phyloP scores from a whole-genome alignment of 2,888 invertebrate genomes.

The Patella depressa region DNA sequence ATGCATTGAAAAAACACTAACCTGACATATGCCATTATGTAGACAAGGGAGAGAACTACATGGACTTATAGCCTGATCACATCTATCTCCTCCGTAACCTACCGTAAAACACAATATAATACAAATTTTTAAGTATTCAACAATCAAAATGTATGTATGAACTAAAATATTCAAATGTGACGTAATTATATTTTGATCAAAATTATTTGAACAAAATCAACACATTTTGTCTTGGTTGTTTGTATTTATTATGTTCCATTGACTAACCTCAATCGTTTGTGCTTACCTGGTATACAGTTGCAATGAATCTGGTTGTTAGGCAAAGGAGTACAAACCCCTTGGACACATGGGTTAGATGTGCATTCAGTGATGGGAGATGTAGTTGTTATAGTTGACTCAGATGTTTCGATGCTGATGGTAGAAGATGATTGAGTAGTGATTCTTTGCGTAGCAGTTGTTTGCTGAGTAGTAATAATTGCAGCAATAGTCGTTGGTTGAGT shows the following conservation, averaged over 20 bases:
- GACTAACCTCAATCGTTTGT: too few relatives aligned
- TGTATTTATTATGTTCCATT: too few relatives aligned
- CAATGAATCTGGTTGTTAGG: slow-evolving; percentile 47
- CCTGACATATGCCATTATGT: slow-evolving; percentile 68
- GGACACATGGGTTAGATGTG: slow-evolving; percentile 48
- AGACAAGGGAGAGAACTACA: slow-evolving; percentile 74
- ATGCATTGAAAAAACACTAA: slow-evolving; percentile 19
- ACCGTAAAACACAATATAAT: neutral
- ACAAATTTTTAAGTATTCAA: too few relatives aligned
- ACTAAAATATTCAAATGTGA: too few relatives aligned
- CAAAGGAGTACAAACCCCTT: slow-evolving; percentile 60
- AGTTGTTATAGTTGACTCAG: neutral
- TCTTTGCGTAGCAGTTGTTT: slow-evolving; percentile 4
- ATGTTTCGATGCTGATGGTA: neutral
- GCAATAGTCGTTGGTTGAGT: neutral
- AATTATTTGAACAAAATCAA: too few relatives aligned
- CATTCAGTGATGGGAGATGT: slow-evolving; percentile 27
- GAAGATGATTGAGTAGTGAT: neutral
- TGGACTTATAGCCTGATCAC: slow-evolving; percentile 61
- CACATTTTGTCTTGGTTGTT: too few relatives aligned
- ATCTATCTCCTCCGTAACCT: slow-evolving; percentile 36
- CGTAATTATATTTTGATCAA: too few relatives aligned
- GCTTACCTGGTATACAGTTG: slow-evolving; percentile 58
- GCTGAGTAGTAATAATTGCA: slow-evolving; percentile 6
- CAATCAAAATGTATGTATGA: too few relatives aligned